Conservation (phyloP, 1,140 invertebrate species). For the Drosophila hydei region DNA sequence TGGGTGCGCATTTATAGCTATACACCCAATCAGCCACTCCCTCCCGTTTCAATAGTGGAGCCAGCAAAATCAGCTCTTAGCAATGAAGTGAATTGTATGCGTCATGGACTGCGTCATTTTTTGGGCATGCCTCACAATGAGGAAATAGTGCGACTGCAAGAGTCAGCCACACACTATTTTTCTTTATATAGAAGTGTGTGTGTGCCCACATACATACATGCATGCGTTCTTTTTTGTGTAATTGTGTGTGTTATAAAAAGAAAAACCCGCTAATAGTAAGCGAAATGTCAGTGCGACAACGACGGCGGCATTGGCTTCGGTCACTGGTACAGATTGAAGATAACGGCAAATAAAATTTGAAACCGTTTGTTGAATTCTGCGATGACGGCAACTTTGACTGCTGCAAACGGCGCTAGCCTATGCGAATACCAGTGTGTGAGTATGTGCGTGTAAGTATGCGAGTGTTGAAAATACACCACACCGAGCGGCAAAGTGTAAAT, state of each 20-base stretch:
- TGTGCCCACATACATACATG: neutral
- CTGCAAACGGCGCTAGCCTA: constrained; percentile 35
- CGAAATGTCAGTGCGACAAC: constrained; percentile 30
- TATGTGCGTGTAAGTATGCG: constrained; percentile 23
- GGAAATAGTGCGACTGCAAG: constrained; percentile 44
- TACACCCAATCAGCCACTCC: constrained; percentile 30
- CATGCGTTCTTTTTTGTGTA: constrained; percentile 8
- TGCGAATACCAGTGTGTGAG: neutral
- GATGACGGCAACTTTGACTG: constrained; percentile 70
- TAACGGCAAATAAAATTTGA: constrained; percentile 61
- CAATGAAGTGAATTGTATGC: constrained; percentile 43
- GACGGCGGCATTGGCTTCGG: constrained; percentile 35
- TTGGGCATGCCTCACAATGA: constrained; percentile 44
- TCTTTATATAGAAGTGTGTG: constrained; percentile 21
- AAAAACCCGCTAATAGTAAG: constrained; percentile 29
- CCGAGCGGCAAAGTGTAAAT: constrained; percentile 50
- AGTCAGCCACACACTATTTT: constrained; percentile 35
- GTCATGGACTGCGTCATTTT: constrained; percentile 54
- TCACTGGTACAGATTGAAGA: constrained; percentile 49
- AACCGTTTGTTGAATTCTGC: constrained; percentile 60
- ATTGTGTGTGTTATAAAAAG: constrained; percentile 29
- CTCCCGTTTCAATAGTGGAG: constrained; percentile 25
- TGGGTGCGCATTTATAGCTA: constrained; percentile 34
- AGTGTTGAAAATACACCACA: constrained; percentile 47
- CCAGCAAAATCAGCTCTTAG: constrained; percentile 20